These are phyloP conservation scores for Drosophila birchii DNA, from an alignment of 2,888 invertebrate genomes.

Conservation along the genomic window DNA sequence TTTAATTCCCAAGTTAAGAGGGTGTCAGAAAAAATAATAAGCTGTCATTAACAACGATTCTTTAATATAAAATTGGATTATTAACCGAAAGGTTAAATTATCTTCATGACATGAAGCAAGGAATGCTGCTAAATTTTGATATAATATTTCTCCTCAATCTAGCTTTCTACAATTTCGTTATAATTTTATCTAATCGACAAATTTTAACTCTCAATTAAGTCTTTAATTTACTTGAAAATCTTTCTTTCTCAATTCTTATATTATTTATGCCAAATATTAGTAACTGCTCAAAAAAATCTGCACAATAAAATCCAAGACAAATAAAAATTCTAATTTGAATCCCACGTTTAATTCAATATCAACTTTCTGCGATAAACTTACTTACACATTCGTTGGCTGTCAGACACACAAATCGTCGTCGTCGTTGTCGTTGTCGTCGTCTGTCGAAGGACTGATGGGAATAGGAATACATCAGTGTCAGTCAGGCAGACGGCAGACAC, in stretches of 20 bases:
- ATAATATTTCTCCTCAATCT: not conserved
- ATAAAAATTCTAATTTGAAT: not conserved
- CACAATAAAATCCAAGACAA: not conserved
- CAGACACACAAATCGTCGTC: conserved; percentile 15
- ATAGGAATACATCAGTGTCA: conserved; percentile 74
- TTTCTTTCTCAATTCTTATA: no score
- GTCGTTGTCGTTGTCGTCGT: conserved; percentile 31
- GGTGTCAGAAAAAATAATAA: no score
- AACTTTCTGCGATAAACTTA: conserved; percentile 5
- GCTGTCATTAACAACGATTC: not conserved
- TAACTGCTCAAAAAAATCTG: not conserved
- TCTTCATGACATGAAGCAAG: not conserved
- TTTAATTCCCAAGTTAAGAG: not conserved
- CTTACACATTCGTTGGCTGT: conserved; percentile 28
- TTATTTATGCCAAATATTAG: no score
- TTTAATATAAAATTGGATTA: not conserved
- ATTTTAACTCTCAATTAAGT: not conserved
- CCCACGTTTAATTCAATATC: conserved; percentile 12
- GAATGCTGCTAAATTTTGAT: no score
- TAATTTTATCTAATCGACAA: not conserved
- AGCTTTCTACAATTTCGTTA: not conserved
- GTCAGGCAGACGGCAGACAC: conserved; percentile 68
- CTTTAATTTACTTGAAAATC: no score
- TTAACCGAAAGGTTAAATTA: not conserved
- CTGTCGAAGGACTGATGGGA: conserved; percentile 52